These are phyloP conservation scores for Xanthorhoe spadicearia DNA, from an alignment of 2,888 invertebrate genomes.

Conservation along the genomic window DNA sequence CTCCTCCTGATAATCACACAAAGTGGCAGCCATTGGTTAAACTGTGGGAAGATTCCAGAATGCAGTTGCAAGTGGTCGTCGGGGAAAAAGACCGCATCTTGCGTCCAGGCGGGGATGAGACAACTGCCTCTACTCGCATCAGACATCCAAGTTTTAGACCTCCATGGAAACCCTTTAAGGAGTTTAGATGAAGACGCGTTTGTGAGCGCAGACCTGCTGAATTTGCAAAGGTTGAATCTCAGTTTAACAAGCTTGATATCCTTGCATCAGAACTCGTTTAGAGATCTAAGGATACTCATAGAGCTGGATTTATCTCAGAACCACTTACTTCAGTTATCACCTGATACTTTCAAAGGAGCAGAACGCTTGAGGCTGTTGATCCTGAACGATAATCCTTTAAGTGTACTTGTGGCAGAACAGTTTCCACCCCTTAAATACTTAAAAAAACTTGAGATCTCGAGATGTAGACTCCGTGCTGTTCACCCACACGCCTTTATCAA, in stretches of 20 bases:
- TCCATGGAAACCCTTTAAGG: slow-evolving; percentile 91
- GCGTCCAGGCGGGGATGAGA: slow-evolving; percentile 90
- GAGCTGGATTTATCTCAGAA: slow-evolving; percentile 95
- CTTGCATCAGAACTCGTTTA: slow-evolving; percentile 92
- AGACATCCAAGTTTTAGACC: slow-evolving; percentile 88
- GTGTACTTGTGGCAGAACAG: slow-evolving; percentile 88
- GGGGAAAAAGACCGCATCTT: slow-evolving; percentile 95
- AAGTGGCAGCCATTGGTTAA: slow-evolving; percentile 90
- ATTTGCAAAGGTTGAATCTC: slow-evolving; percentile 93
- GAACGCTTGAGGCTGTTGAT: slow-evolving; percentile 91
- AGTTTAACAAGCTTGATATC: slow-evolving; percentile 89
- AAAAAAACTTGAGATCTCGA: slow-evolving; percentile 91
- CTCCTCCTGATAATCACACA: slow-evolving; percentile 61
- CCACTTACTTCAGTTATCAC: slow-evolving; percentile 88
- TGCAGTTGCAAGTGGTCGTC: slow-evolving; percentile 97
- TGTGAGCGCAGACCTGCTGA: slow-evolving; percentile 90
- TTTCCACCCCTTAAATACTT: slow-evolving; percentile 93
- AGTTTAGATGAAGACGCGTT: slow-evolving; percentile 90
- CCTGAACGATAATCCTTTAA: slow-evolving; percentile 92
- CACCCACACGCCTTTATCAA: slow-evolving; percentile 91
- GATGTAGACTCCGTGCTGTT: slow-evolving; percentile 90
- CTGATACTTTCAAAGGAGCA: slow-evolving; percentile 92
- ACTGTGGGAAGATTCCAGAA: slow-evolving; percentile 88
- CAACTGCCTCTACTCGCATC: slow-evolving; percentile 86
- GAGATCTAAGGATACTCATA: slow-evolving; percentile 92